Evolutionary conservation across 2,797 vertebrate species (phyloP).

Genomic region (Lates japonicus): DNA sequence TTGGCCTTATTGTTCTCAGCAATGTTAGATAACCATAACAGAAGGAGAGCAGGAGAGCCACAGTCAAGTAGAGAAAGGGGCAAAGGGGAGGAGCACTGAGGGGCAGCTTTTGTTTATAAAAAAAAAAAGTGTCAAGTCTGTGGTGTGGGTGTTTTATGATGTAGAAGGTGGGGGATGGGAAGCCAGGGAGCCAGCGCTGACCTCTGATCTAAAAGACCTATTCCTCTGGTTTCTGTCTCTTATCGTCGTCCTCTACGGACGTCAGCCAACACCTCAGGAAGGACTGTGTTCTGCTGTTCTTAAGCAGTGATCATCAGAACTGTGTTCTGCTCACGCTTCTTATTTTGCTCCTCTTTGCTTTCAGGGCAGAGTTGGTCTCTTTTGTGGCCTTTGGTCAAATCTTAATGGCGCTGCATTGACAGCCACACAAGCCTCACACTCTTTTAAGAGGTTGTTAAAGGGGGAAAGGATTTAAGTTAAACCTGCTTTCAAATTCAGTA

Average conservation of each 20-base stretch:
- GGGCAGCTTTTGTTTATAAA: constrained; percentile 50
- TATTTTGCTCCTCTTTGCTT: constrained; percentile 39
- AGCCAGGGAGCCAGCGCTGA: constrained; percentile 15
- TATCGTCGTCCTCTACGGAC: background rate
- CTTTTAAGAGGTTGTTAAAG: background rate
- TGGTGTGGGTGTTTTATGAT: constrained; percentile 44
- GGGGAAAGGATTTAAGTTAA: background rate
- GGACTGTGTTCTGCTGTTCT: constrained; percentile 1
- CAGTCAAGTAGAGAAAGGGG: constrained; percentile 36
- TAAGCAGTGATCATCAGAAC: constrained; percentile 18
- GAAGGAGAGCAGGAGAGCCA: constrained; percentile 59
- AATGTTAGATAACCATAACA: constrained; percentile 72
- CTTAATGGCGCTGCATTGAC: constrained; percentile 45
- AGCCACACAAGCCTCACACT: constrained; percentile 26
- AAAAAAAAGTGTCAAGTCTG: constrained; percentile 38
- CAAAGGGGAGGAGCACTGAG: constrained; percentile 39
- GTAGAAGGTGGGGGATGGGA: constrained; percentile 37
- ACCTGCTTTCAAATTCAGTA: background rate
- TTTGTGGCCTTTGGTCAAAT: constrained; percentile 57
- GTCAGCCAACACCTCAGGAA: background rate
- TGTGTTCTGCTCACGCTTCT: constrained; percentile 43
- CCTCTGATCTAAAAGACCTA: constrained; percentile 49
- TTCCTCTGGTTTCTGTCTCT: constrained; percentile 19
- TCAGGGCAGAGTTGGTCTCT: constrained; percentile 41
- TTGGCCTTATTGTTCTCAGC: constrained; percentile 66